These are phyloP conservation scores for Drosophila pseudotakahashii DNA, from an alignment of 2,888 invertebrate genomes.

Conservation along the genomic window DNA sequence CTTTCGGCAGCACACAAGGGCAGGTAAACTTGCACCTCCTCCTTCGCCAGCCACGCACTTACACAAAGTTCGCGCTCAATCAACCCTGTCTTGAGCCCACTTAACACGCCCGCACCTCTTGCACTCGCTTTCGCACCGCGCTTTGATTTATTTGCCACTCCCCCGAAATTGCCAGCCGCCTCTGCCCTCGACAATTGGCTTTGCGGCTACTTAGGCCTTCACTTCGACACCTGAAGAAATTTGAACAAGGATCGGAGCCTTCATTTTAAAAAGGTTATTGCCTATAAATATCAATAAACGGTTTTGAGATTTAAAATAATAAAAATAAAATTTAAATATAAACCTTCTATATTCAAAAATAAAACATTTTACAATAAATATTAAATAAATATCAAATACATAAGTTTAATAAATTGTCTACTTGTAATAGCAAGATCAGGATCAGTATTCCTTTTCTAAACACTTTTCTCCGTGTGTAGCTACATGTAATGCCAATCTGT, in stretches of 20 bases:
- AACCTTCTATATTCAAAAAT: no score
- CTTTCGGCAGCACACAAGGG: slow-evolving; percentile 12
- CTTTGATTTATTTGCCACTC: slow-evolving; percentile 69
- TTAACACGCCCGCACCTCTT: slow-evolving; percentile 68
- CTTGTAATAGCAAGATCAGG: no score
- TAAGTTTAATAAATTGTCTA: no score
- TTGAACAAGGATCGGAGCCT: background rate
- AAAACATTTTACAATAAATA: no score
- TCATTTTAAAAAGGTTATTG: no score
- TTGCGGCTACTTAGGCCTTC: slow-evolving; percentile 65
- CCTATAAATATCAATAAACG: background rate
- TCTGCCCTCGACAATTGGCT: slow-evolving; percentile 70
- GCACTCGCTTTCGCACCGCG: slow-evolving; percentile 44
- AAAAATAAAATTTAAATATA: no score
- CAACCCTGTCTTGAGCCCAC: slow-evolving; percentile 75
- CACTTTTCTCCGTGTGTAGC: background rate
- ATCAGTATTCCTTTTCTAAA: no score
- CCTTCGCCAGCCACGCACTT: slow-evolving; percentile 5
- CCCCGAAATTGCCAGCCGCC: slow-evolving; percentile 36
- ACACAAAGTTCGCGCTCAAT: slow-evolving; percentile 69
- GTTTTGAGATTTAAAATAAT: no score
- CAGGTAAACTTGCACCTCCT: slow-evolving; percentile 21
- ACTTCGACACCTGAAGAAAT: slow-evolving; percentile 8
- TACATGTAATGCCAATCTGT: slow-evolving; percentile 12
- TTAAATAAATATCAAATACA: no score